Evolutionary conservation across 2,797 vertebrate species (phyloP).

Genomic region (Megalops cyprinoides): DNA sequence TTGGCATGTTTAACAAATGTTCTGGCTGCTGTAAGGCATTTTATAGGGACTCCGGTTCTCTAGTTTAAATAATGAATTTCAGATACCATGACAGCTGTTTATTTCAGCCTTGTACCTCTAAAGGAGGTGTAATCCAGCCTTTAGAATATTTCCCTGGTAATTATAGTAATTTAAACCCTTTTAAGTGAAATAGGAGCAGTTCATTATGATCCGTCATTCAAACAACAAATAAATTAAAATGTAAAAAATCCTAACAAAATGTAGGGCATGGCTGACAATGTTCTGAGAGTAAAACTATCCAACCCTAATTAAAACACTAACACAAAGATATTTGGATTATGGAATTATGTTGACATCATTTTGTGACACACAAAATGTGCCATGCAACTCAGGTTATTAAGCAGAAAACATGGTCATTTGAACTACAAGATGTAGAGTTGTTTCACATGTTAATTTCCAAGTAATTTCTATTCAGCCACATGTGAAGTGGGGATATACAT

Average conservation of each 20-base stretch:
- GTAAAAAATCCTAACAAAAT: conserved; percentile 27
- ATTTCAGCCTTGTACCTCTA: conserved; percentile 39
- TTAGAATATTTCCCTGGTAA: conserved; percentile 45
- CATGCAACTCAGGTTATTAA: not conserved
- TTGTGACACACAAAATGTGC: conserved; percentile 9
- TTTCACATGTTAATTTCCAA: not conserved
- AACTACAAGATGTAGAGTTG: not conserved
- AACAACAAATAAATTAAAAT: conserved; percentile 50
- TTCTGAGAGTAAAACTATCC: conserved; percentile 15
- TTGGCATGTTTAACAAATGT: conserved; percentile 53
- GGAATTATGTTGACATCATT: not conserved
- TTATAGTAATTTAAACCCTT: conserved; percentile 43
- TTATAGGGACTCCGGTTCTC: conserved; percentile 39
- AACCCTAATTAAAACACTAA: conserved; percentile 27
- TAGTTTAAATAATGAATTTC: conserved; percentile 51
- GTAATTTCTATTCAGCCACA: no score
- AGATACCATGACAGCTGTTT: conserved; percentile 44
- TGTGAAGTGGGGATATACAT: no score
- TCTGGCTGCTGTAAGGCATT: conserved; percentile 36
- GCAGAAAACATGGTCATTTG: not conserved
- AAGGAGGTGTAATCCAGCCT: conserved; percentile 37
- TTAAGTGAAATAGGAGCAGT: conserved; percentile 31
- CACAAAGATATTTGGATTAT: conserved; percentile 13
- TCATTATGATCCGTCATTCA: conserved; percentile 1
- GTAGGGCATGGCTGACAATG: not conserved